Evolutionary conservation across 2,797 vertebrate genomes (phyloP), one percentile per base, ranked within the genome.

Genomic region (Liparis tanakae): DNA sequence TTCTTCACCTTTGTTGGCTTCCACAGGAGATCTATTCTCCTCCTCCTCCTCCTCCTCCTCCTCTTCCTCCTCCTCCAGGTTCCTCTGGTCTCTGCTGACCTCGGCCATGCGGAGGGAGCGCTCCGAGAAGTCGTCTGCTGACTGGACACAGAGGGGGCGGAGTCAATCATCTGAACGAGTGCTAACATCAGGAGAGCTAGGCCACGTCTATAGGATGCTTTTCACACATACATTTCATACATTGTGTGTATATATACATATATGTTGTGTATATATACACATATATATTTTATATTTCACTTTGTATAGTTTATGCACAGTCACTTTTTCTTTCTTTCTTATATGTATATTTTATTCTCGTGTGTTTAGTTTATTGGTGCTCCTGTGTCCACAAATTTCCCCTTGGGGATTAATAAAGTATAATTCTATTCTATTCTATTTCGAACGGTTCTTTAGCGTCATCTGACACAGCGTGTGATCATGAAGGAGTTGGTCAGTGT

Each of bases 71-170:
- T 96, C 95, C 60, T 89, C 91, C 80, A 95, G 92, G 68, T 94
- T 95, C 66, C 89, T 93, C 72, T 94, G 94, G 33, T 97, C 96
- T 37, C 95, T 94, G 65, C 91, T 91, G 84, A 95, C 86, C 85
- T 97, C 96, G 0, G 94, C 93, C 65, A 96, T 88, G 14, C 95
- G 94, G 58, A 97, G 92, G 0, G 96, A 97, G 5, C 96, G 92
- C 76, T 98, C 97, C 0, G 95, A 96, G 83, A 96, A 96, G 79
- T 97, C 96, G 41, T 98, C 97, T 18, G 96, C 92, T 25, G 96
- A 97, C 97, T 98, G 75, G 54, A 53, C 20, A 74, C 37, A 70
- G 8, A 50, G 25, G 34, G 3, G 34, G 3, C 0, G 4, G n/a
- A 33, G 2, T 18, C 39, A 71, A 2, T 74, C n/a, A 79, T 70